These are phyloP conservation scores for Mormyrus hasselquistii DNA, from an alignment of 2,797 vertebrate genomes.

Conservation along the genomic window DNA sequence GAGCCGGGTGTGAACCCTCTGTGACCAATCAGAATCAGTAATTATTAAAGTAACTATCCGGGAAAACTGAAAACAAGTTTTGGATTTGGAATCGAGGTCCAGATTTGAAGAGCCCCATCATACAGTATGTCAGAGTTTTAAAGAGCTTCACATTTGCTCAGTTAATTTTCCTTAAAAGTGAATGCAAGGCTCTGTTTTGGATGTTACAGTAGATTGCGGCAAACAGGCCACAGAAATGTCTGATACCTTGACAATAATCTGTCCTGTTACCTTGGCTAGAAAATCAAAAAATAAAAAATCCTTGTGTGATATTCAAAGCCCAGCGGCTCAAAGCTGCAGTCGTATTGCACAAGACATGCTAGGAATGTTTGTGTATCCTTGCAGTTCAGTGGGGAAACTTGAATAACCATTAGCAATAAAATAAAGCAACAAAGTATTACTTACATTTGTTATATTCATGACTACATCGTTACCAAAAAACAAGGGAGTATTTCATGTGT, in stretches of 20 bases:
- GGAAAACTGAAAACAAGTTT: not conserved
- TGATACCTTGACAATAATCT: not conserved
- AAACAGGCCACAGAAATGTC: not conserved
- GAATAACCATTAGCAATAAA: not conserved
- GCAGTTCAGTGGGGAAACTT: not conserved
- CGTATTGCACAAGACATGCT: not conserved
- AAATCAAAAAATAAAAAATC: slow-evolving; percentile 5
- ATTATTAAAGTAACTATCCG: not conserved
- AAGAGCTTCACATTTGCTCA: not conserved
- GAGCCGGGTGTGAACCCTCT: not conserved
- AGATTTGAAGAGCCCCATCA: not conserved
- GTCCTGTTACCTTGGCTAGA: not conserved
- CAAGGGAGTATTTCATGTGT: not conserved
- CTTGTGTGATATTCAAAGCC: slow-evolving; percentile 35
- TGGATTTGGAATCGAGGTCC: not conserved
- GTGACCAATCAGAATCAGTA: not conserved
- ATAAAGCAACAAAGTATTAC: not conserved
- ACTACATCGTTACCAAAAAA: not conserved
- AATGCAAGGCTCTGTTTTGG: not conserved
- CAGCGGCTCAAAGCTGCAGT: not conserved
- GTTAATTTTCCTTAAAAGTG: not conserved
- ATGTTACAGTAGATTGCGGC: not conserved
- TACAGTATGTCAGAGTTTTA: not conserved
- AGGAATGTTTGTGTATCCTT: not conserved
- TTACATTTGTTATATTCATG: not conserved